Evolutionary conservation across 2,888 invertebrate species (phyloP), one percentile per base, ranked within the genome.

Genomic region (Drosophila quinaria): DNA sequence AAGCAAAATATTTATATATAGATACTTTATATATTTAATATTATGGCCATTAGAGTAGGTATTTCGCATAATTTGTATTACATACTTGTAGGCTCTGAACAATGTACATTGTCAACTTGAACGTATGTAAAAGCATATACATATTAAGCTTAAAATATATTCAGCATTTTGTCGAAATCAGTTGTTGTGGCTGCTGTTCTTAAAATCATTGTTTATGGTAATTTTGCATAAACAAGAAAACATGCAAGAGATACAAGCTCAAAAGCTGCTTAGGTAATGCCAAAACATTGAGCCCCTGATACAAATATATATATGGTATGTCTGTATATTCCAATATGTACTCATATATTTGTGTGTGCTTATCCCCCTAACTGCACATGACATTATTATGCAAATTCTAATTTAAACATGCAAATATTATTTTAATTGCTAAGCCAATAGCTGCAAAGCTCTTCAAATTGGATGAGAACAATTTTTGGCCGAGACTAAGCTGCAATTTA

Each of bases 341-440:
- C 44, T 4, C 15, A 46, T 31, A 17, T 22, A 22, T 13, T 3
- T 47, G 37, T 37, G 37, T 37, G 5, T 59, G 25, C 31, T n/a
- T 59, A 13, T 39, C 5, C 64, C 35, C 65, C 69, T 62, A 67
- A 41, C 54, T 42, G 47, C 54, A 13, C 22, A 41, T 31, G 33
- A 58, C 66, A 59, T 75, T 75, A 79, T 72, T 72, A 81, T 78
- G 66, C 75, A 78, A 73, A 76, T 77, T 70, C 47, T 59, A 70
- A 70, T 74, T 72, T 70, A 61, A 58, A 69, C 67, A 66, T 65
- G 71, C 64, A 65, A 86, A 79, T 78, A 67, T 72, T 74, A 49
- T 79, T 82, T 82, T 85, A 78, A 87, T 87, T 85, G 74, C 59
- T 81, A 54, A 46, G 71, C 67, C 69, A 70, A 60, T 44, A 54